Conservation (phyloP, 2,113 vertebrate genomes). For the Corythoichthys haematopterus region DNA sequence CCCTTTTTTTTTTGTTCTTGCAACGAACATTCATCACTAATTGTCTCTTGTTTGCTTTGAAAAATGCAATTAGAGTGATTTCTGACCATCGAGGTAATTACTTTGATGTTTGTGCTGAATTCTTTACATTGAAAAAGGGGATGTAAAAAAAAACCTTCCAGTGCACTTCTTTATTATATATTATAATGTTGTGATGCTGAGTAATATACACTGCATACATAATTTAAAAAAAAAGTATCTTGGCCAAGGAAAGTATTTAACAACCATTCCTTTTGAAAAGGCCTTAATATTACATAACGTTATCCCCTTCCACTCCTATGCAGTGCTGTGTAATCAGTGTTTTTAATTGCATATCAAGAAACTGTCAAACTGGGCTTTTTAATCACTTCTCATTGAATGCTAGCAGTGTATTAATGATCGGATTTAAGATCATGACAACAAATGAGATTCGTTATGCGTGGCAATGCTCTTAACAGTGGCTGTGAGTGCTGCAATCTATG, state of each 20-base stretch:
- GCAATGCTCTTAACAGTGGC: slow-evolving; percentile 25
- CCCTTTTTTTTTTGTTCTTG: slow-evolving; percentile 27
- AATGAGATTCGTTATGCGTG: slow-evolving; percentile 49
- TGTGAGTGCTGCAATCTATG: slow-evolving; percentile 12
- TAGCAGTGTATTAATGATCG: slow-evolving; percentile 65
- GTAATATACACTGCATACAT: not conserved
- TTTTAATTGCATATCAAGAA: slow-evolving; percentile 62
- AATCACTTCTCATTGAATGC: slow-evolving; percentile 56
- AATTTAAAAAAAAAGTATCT: too few relatives aligned
- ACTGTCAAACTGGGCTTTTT: slow-evolving; percentile 61
- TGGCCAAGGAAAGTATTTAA: not conserved
- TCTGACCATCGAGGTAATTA: slow-evolving; percentile 52
- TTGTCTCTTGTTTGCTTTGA: slow-evolving; percentile 37
- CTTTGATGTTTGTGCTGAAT: slow-evolving; percentile 49
- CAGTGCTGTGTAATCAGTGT: slow-evolving; percentile 25
- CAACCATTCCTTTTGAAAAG: not conserved
- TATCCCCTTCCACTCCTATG: slow-evolving; percentile 13
- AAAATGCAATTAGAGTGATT: slow-evolving; percentile 58
- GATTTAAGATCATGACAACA: slow-evolving; percentile 51
- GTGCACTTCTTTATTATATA: not conserved
- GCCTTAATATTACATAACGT: slow-evolving; percentile 14
- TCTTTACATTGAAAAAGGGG: slow-evolving; percentile 37
- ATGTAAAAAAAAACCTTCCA: not conserved
- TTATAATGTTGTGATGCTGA: not conserved
- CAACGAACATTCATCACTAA: slow-evolving; percentile 41